These are phyloP conservation scores for Miltochrista miniata DNA, from an alignment of 2,888 invertebrate genomes.

Conservation along the genomic window DNA sequence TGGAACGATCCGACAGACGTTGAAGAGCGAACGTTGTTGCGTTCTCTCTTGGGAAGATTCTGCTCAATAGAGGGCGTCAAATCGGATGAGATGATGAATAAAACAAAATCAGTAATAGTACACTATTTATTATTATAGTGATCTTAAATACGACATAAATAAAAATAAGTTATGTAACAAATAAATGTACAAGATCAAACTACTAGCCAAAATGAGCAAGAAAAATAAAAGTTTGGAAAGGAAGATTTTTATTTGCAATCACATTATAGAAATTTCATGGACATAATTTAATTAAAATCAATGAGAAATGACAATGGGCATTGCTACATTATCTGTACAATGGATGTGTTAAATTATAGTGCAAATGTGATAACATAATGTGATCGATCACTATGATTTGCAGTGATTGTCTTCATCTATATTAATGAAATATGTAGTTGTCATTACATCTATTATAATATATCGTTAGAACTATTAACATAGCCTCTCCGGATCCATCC, in stretches of 20 bases:
- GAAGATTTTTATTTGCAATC: background rate
- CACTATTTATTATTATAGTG: constrained; percentile 56
- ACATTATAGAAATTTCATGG: no score
- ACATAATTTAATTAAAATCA: constrained; percentile 10
- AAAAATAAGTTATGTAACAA: constrained; percentile 67
- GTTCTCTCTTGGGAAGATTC: no score
- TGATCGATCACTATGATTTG: constrained; percentile 31
- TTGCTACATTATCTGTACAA: constrained; percentile 18
- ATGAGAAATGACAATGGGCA: constrained; percentile 27
- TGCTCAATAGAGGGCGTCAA: no score
- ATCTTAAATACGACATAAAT: constrained; percentile 67
- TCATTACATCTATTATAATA: constrained; percentile 39
- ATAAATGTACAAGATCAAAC: constrained; percentile 61
- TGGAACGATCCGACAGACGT: no score
- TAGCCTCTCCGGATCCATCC: constrained; percentile 53
- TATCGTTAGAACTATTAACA: constrained; percentile 50
- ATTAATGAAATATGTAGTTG: constrained; percentile 43
- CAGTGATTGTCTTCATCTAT: constrained; percentile 29
- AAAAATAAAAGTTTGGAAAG: background rate
- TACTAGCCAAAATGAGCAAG: constrained; percentile 50
- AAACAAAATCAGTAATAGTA: constrained; percentile 39
- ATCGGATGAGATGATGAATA: constrained; percentile 6
- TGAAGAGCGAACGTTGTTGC: no score
- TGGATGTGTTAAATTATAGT: constrained; percentile 30
- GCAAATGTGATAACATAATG: constrained; percentile 30